Percentiles rank a stretch among this genome's conserved stretches.
phyloP scores from a whole-genome alignment of 2,113 vertebrate genomes.

The Tapirus terrestris region DNA sequence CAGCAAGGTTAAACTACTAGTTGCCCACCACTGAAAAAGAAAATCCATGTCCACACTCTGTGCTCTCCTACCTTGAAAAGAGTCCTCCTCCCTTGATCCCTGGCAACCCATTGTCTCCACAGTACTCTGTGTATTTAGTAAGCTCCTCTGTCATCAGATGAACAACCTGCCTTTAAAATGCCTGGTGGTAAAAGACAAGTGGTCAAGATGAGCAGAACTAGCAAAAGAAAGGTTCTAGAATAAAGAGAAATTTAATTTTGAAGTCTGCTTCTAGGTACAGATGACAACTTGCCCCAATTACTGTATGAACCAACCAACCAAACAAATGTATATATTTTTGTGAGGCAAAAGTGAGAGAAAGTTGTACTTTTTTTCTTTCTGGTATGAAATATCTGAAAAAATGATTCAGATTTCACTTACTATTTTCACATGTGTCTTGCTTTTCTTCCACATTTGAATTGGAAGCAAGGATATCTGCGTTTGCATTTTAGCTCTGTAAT shows the following conservation, averaged over 20 bases:
- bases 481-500: background rate
- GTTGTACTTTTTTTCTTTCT: background rate
- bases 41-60: background rate
- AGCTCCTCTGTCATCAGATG: background rate
- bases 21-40: background rate
- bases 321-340: background rate
- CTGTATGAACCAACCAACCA: background rate
- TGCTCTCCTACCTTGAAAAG: background rate
- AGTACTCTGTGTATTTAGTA: background rate
- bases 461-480: background rate
- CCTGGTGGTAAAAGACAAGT: background rate
- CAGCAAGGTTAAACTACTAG: background rate
- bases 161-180: background rate
- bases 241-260: background rate
- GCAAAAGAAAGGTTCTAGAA: background rate
- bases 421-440: background rate
- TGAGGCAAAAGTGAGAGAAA: background rate
- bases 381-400: background rate
- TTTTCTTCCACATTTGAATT: background rate
- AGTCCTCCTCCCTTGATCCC: fast-evolving
- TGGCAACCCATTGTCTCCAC: background rate
- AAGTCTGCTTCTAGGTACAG: background rate
- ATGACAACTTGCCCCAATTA: background rate
- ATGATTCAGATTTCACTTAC: background rate
- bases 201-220: background rate